A percentile compares a stretch with the other conserved stretches of the same genome.
Evolutionary conservation across 2,888 invertebrate genomes (phyloP).

Genomic region (Schrankia costaestrigalis): DNA sequence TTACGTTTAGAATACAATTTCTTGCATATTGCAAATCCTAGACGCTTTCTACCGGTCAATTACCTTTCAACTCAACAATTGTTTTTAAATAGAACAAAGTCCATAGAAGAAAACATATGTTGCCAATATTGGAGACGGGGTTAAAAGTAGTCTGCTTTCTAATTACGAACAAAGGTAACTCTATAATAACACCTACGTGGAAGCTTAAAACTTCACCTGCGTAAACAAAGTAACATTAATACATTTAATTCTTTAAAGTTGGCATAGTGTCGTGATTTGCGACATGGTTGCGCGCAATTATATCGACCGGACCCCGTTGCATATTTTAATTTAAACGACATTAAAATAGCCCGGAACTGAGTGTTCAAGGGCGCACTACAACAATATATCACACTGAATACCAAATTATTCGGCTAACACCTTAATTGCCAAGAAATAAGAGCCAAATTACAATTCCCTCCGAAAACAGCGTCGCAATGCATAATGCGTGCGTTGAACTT

Average conservation of each 20-base stretch:
- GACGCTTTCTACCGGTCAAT: too few relatives aligned
- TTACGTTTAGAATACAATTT: too few relatives aligned
- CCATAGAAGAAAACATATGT: too few relatives aligned
- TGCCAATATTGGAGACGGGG: too few relatives aligned
- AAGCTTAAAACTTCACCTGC: too few relatives aligned
- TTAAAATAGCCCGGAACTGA: slow-evolving; percentile 70
- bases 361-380: slow-evolving; percentile 58
- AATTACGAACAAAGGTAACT: too few relatives aligned
- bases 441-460: slow-evolving; percentile 38
- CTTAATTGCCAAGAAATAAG: slow-evolving; percentile 51
- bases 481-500: slow-evolving; percentile 72
- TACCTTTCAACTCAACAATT: too few relatives aligned
- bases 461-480: slow-evolving; percentile 36
- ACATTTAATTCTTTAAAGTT: slow-evolving; percentile 6
- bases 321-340: slow-evolving; percentile 67
- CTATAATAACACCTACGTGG: too few relatives aligned
- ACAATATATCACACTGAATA: slow-evolving; percentile 57
- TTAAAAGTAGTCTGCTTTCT: too few relatives aligned
- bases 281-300: slow-evolving; percentile 47
- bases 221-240: background rate
- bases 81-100: too few relatives aligned
- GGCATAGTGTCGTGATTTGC: slow-evolving; percentile 45
- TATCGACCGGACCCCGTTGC: slow-evolving; percentile 45
- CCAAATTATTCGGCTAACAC: slow-evolving; percentile 47
- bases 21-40: too few relatives aligned